Percentiles rank a stretch among this genome's conserved stretches.
Evolutionary conservation across 1,140 invertebrate genomes (phyloP).

Genomic region (Pantala flavescens): DNA sequence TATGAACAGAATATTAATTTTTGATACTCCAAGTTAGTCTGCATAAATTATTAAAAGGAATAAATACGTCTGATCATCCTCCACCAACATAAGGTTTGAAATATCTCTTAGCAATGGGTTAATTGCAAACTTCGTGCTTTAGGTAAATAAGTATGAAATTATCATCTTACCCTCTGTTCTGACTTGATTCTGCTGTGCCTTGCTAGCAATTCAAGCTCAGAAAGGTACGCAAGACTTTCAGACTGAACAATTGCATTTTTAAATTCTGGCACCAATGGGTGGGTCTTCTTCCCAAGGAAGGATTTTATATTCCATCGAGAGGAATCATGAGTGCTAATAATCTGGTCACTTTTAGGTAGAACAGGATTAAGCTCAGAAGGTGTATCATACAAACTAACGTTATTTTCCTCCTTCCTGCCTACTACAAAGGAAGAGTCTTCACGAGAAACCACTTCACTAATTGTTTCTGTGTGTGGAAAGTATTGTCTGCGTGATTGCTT

Average conservation of each 20-base stretch:
- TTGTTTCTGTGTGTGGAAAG: not conserved
- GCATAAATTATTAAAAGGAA: not conserved
- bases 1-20: not conserved
- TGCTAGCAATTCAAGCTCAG: conserved; percentile 35
- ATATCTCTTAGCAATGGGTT: not conserved
- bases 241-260: conserved; percentile 38
- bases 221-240: conserved; percentile 37
- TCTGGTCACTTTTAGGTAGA: not conserved
- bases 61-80: not conserved
- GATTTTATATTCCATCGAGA: conserved; percentile 31
- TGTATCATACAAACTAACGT: not conserved
- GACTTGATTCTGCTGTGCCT: conserved; percentile 36
- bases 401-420: not conserved
- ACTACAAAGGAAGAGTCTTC: not conserved
- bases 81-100: not conserved
- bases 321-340: not conserved
- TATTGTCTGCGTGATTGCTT: not conserved
- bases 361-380: not conserved
- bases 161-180: conserved; percentile 35
- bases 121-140: not conserved
- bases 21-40: not conserved
- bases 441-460: conserved; percentile 5
- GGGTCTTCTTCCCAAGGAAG: conserved; percentile 31
- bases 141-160: not conserved
- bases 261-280: conserved; percentile 25